Percentiles rank a stretch among this genome's conserved stretches.
phyloP scores from a whole-genome alignment of 2,797 vertebrate species.

The Hydrolagus colliei region DNA sequence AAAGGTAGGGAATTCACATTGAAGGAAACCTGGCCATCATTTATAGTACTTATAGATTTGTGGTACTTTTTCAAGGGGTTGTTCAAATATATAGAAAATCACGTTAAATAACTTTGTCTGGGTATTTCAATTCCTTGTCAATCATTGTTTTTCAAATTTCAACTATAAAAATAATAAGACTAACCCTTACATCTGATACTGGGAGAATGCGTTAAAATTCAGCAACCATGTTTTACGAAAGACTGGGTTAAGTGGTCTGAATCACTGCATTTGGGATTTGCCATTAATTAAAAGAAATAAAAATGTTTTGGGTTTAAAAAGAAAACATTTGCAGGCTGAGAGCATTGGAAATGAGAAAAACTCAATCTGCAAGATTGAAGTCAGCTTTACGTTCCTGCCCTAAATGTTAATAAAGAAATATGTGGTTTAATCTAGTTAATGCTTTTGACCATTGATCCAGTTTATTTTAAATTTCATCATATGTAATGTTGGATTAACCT shows the following conservation, averaged over 20 bases:
- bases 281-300: no score
- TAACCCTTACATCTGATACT: no score
- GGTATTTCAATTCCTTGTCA: no score
- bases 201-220: no score
- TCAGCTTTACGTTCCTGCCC: not conserved
- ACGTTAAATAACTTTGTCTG: not conserved
- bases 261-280: no score
- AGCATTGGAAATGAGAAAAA: not conserved
- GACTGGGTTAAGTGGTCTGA: no score
- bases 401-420: not conserved
- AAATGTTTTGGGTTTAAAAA: not conserved
- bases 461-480: not conserved
- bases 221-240: no score
- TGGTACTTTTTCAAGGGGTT: not conserved
- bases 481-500: not conserved
- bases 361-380: not conserved
- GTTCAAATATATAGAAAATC: not conserved
- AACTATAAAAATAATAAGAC: no score
- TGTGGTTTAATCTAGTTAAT: not conserved
- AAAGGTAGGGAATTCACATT: conserved; percentile 47
- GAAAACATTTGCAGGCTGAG: not conserved
- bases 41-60: not conserved
- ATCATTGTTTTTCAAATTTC: no score
- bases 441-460: not conserved
- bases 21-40: not conserved